Conservation (phyloP, 2,888 invertebrate species). For the Tinea trinotella region DNA sequence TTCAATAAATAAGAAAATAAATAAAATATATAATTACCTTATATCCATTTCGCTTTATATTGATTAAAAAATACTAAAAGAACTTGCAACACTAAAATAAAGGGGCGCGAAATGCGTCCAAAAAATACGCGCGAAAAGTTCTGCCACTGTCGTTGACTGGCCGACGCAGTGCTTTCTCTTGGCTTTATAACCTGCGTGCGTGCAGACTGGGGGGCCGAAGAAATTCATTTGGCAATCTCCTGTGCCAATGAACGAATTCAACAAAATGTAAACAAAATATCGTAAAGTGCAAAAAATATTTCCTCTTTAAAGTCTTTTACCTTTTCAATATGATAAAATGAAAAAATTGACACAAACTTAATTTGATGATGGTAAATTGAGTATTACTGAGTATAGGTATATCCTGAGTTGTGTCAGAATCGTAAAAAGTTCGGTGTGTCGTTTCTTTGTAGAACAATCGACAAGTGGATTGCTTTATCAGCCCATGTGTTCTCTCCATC, state of each 20-base stretch:
- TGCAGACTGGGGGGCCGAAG: conserved; percentile 44
- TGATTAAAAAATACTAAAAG: not conserved
- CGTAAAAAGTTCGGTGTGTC: too few species aligned
- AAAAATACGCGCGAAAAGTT: conserved; percentile 23
- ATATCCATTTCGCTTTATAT: not conserved
- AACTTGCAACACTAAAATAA: conserved; percentile 13
- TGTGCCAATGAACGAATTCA: conserved; percentile 31
- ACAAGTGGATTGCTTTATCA: too few species aligned
- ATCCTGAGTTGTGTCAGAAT: too few species aligned
- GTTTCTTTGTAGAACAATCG: too few species aligned
- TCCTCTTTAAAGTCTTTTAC: not conserved
- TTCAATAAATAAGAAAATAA: conserved; percentile 3
- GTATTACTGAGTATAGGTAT: too few species aligned
- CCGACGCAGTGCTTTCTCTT: conserved; percentile 58
- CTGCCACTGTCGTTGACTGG: conserved; percentile 36
- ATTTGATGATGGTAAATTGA: too few species aligned
- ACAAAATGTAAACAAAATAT: conserved; percentile 24
- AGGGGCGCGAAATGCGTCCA: not conserved
- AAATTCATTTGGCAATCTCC: conserved; percentile 55
- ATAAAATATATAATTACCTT: conserved; percentile 16
- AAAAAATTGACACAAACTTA: too few species aligned
- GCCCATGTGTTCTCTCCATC: too few species aligned
- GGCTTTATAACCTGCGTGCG: conserved; percentile 55
- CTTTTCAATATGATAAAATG: too few species aligned
- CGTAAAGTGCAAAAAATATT: not conserved